These are phyloP conservation scores for Nibea albiflora DNA, from an alignment of 2,113 vertebrate species.

Conservation along the genomic window DNA sequence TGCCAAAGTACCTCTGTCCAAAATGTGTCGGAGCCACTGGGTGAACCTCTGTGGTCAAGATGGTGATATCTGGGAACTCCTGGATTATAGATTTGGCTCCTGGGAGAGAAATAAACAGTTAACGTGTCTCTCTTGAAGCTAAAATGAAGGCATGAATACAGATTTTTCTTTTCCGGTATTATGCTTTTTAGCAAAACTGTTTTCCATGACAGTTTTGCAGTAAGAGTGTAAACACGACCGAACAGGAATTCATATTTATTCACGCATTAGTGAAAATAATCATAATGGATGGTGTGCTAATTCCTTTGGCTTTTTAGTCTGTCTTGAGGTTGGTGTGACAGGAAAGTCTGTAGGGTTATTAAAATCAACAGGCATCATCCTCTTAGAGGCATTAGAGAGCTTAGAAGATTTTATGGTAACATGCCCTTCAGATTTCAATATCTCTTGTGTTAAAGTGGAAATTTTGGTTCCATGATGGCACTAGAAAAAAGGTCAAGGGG, in stretches of 20 bases:
- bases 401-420: conserved; percentile 10
- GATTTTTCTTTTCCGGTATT: too few species aligned
- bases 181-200: not conserved
- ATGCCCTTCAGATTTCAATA: conserved; percentile 22
- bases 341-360: not conserved
- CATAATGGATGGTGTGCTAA: not conserved
- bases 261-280: not conserved
- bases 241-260: not conserved
- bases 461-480: not conserved
- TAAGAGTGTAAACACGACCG: not conserved
- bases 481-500: conserved; percentile 21
- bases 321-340: not conserved
- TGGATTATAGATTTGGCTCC: conserved; percentile 97
- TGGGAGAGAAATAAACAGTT: conserved; percentile 60
- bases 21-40: conserved; percentile 96
- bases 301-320: not conserved
- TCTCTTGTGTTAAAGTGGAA: conserved; percentile 6
- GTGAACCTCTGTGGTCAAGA: conserved; percentile 96
- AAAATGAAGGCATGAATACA: too few species aligned
- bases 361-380: not conserved
- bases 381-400: not conserved
- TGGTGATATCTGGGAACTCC: conserved; percentile 98
- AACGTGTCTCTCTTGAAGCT: too few species aligned
- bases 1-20: conserved; percentile 98
- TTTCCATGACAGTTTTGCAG: not conserved